phyloP scores from a whole-genome alignment of 2,113 vertebrate genomes.

The Eulacestoma nigropectus region DNA sequence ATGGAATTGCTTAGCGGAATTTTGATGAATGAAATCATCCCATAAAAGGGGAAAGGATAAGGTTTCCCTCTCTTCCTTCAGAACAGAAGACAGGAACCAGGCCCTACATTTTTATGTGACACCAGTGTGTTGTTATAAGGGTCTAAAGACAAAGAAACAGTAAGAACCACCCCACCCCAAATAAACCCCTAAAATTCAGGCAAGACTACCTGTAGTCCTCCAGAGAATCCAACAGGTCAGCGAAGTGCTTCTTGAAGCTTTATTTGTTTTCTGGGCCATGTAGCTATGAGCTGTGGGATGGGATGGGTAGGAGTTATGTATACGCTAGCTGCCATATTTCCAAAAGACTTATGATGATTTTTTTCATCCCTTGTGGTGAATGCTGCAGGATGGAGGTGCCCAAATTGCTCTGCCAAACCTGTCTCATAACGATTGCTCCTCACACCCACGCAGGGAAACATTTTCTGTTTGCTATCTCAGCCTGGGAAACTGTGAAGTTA shows the following conservation, averaged over 20 bases:
- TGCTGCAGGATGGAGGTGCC: not conserved
- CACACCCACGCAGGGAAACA: not conserved
- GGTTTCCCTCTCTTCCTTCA: not conserved
- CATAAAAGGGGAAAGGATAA: not conserved
- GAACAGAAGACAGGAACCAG: not conserved
- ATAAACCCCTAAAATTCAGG: not conserved
- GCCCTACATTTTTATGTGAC: not conserved
- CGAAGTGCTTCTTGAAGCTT: not conserved
- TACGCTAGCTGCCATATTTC: not conserved
- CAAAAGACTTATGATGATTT: not conserved
- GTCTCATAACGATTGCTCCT: not conserved
- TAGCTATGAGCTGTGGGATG: not conserved
- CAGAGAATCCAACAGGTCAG: not conserved
- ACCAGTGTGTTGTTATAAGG: not conserved
- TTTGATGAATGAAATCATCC: not conserved
- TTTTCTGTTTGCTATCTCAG: not conserved
- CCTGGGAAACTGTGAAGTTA: not conserved
- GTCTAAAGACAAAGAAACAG: not conserved
- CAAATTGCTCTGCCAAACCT: not conserved
- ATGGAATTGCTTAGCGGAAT: constrained; percentile 24
- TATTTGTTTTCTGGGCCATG: not conserved
- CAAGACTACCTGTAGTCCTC: not conserved
- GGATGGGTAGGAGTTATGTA: not conserved
- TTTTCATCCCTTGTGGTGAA: not conserved
- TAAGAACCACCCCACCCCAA: not conserved